Evolutionary conservation across 2,113 vertebrate genomes (phyloP), one percentile per base, ranked within the genome.

Genomic region (Chelonoidis abingdonii): DNA sequence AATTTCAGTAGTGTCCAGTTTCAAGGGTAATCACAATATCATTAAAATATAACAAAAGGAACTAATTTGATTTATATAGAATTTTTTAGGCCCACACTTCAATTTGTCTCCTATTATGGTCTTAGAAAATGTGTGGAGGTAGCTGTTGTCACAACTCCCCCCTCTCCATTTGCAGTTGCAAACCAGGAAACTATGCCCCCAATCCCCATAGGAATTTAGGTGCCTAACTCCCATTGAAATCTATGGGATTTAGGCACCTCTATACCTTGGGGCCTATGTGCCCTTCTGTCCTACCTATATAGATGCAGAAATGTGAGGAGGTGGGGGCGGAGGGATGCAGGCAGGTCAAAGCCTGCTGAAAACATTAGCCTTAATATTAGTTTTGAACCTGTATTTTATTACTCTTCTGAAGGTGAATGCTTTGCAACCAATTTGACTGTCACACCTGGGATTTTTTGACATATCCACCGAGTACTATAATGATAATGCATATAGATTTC

Each of bases 21-120:
- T 86, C 72, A 94, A 95, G 94, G 82, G 86, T 82, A 92, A 93
- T 76, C 83, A 93, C 85, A 88, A 93, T 78, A 95, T 21, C 53
- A n/a, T 83, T 57, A 52, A 86, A 86, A 89, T 53, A 22, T 86
- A 8, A 80, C 75, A 27, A 21, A 91, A 79, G 35, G 56, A 85
- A 29, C 62, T 22, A 59, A 27, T 17, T 83, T 72, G 12, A 29
- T 83, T 49, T 92, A 90, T n/a, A 82, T 80, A 59, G 41, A 5
- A 38, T 78, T 80, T 89, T 44, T 25, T 41, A 84, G 62, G 84
- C 8, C n/a, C 53, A 29, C 89, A 65, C 57, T 4, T 19, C 80
- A 65, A 5, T 1, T 2, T 53, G n/a, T 62, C 49, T 85, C 75
- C 5, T 6, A 14, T 76, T 25, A 0, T 3, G 14, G 17, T 2